These are phyloP conservation scores for Trichogramma evanescens DNA, from an alignment of 2,888 invertebrate species.

Conservation along the genomic window DNA sequence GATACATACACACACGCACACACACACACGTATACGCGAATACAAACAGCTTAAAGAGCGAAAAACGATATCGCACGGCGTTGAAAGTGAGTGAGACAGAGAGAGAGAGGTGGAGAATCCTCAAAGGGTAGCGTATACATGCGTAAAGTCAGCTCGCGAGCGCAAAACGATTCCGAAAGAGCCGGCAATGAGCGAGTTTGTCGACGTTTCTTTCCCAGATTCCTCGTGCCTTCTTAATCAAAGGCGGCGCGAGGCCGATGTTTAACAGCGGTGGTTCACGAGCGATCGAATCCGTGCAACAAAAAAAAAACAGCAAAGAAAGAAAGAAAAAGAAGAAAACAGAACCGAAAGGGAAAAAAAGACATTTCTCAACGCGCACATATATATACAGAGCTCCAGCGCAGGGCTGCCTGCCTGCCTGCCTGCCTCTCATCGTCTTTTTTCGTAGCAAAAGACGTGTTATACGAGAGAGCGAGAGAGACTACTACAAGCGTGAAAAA, in stretches of 20 bases:
- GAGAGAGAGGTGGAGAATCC: neutral
- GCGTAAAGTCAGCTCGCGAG: slow-evolving; percentile 19
- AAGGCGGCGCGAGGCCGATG: slow-evolving; percentile 27
- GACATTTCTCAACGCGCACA: no score
- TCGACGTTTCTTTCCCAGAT: slow-evolving; percentile 29
- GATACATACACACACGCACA: neutral
- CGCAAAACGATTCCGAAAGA: slow-evolving; percentile 26
- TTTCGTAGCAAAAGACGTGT: neutral
- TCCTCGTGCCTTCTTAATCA: slow-evolving; percentile 27
- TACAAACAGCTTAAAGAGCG: neutral
- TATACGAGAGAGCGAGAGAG: neutral
- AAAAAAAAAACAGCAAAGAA: neutral
- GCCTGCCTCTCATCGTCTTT: neutral
- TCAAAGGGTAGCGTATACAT: slow-evolving; percentile 3
- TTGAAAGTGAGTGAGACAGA: neutral
- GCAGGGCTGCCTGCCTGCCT: neutral
- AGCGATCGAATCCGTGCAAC: slow-evolving; percentile 22
- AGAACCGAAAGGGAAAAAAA: no score
- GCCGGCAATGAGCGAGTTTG: slow-evolving; percentile 28
- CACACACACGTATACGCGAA: neutral
- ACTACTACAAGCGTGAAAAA: no score
- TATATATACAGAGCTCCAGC: neutral
- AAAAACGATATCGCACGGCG: neutral
- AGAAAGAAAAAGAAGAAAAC: no score
- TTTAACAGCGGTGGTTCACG: slow-evolving; percentile 27